A percentile compares a stretch with the other conserved stretches of the same genome.
Evolutionary conservation across 2,888 invertebrate genomes (phyloP).

Genomic region (Ophioninae sp.): DNA sequence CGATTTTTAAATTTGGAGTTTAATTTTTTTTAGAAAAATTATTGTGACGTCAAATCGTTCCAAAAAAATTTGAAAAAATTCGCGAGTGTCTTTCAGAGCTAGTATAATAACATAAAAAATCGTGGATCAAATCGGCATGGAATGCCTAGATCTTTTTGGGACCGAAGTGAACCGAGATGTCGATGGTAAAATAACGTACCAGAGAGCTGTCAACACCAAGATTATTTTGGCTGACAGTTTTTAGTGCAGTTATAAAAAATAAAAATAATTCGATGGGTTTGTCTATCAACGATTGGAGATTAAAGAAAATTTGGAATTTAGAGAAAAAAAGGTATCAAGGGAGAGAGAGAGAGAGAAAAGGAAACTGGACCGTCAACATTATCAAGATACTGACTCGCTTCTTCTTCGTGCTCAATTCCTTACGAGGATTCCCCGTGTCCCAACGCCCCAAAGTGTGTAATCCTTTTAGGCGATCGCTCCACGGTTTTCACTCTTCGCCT

Average conservation of each 20-base stretch:
- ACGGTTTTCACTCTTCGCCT: slow-evolving; percentile 55
- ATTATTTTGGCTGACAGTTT: slow-evolving; percentile 3
- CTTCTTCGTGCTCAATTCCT: slow-evolving; percentile 59
- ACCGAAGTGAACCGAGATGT: neutral
- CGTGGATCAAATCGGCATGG: too few species aligned
- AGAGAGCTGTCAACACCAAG: neutral
- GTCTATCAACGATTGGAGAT: slow-evolving; percentile 14
- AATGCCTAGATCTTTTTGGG: neutral
- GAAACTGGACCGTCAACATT: slow-evolving; percentile 46
- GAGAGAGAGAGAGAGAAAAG: neutral
- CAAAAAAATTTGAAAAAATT: too few species aligned
- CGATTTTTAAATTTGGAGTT: too few species aligned
- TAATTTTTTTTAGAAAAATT: too few species aligned
- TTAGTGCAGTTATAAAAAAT: slow-evolving; percentile 1
- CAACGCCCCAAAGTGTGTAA: slow-evolving; percentile 58
- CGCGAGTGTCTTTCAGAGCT: too few species aligned
- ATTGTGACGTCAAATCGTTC: too few species aligned
- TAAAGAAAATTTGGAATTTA: slow-evolving; percentile 28
- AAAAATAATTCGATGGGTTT: slow-evolving; percentile 1
- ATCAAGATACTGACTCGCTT: slow-evolving; percentile 62
- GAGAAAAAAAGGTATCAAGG: slow-evolving; percentile 13
- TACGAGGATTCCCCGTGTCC: slow-evolving; percentile 37
- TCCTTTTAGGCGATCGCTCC: slow-evolving; percentile 60
- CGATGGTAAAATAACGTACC: neutral
- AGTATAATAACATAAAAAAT: too few species aligned